These are phyloP conservation scores for Brienomyrus longianalis DNA, from an alignment of 2,113 vertebrate species.

Conservation along the genomic window DNA sequence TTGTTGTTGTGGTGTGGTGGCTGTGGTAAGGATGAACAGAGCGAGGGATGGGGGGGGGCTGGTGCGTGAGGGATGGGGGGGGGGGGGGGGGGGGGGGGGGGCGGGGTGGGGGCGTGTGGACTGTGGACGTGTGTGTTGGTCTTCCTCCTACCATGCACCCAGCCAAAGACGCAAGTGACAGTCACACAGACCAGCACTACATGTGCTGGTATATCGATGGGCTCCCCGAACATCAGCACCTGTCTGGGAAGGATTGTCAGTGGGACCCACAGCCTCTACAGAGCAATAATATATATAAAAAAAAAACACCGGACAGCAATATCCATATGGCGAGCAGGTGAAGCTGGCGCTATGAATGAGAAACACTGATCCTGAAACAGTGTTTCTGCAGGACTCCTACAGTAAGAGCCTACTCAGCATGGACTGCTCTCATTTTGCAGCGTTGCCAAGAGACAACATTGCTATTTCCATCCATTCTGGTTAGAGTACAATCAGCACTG, in stretches of 20 bases:
- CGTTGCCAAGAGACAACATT: background rate
- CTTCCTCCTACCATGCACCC: conserved; percentile 36
- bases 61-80: too few species aligned
- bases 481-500: background rate
- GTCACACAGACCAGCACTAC: background rate
- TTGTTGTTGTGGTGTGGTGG: too few species aligned
- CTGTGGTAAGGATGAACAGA: too few species aligned
- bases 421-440: background rate
- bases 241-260: background rate
- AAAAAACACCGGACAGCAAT: background rate
- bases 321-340: background rate
- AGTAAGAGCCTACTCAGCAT: background rate
- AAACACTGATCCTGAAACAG: too few species aligned
- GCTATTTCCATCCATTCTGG: background rate
- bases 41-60: too few species aligned
- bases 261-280: background rate
- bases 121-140: background rate
- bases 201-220: background rate
- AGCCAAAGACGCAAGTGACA: conserved; percentile 38
- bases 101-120: background rate
- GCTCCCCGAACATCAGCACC: conserved; percentile 2
- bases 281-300: conserved; percentile 34
- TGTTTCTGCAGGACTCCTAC: background rate
- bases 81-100: too few species aligned
- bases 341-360: background rate